Base-by-base conservation (phyloP, 2,888 invertebrate genomes). In the Cantharis flavilabris region DNA sequence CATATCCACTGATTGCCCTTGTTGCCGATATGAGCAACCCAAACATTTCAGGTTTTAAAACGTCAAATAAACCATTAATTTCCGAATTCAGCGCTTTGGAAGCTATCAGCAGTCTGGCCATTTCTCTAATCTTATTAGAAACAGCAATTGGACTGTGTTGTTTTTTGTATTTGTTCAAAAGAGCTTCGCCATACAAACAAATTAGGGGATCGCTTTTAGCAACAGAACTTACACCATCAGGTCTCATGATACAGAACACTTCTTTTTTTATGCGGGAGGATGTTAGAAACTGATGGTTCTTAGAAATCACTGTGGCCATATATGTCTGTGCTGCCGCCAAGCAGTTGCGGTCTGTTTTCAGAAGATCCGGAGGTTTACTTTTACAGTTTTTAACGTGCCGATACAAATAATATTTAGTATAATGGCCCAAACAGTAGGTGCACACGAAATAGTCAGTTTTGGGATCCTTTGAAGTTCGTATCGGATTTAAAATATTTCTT, bases 401-500 rank as follows among this genome's bases (percentile, higher is more conserved):
- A 14, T 69, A 75, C 30, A 75, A 69, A 30, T 30, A 63, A 4
- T 63, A 71, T 76, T 74, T 79, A 2, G n/a, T 72, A 26, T 76
- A 79, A 62, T 76, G 70, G 14, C 78, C 78, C 3, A 79, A 23
- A 28, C 78, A 79, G 28, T 71, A 71, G 11, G 62, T 69, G 62
- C 76, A 80, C 26, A 75, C 69, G 73, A 80, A 73, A 71, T 78
- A 76, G 14, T 78, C 73, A n/a, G 69, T 33, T n/a, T 76, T 62
- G 10, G 72, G 18, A 28, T 71, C 67, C 28, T 70, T 73, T 14
- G 79, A 70, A 11, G 62, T 80, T 76, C 70, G 71, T 1, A 80
- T 76, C 18, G 78, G 78, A 33, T 75, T 63, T 64, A 76, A 9
- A 30, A 75, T 65, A 18, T 67, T 49, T 63, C 78, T 80, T 73